Evolutionary conservation across 2,113 vertebrate genomes (phyloP), one percentile per base, ranked within the genome.

Genomic region (Paraplagusia blochii): DNA sequence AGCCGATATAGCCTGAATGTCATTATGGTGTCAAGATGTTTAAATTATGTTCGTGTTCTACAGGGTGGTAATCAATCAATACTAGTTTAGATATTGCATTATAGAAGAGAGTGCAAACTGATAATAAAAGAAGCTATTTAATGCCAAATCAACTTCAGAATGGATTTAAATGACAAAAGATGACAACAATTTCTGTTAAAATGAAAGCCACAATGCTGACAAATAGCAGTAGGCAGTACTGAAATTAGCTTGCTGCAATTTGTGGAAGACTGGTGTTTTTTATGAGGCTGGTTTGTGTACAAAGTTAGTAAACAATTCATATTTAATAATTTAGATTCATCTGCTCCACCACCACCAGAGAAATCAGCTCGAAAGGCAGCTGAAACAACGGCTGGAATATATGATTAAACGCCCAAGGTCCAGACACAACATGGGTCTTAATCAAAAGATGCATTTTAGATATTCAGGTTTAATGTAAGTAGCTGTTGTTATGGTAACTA

Each of bases 311-410:
- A 72, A 64, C 65, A 75, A 77, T 66, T 74, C 18, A 43, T 48
- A 60, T 67, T 74, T 67, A 63, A 80, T 83, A 39, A 79, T 78
- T 76, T 63, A 17, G 1, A 69, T 53, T 73, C 58, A 49, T 77
- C 57, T 48, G 9, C 61, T 46, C 36, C 58, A 53, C 58, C 65
- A 56, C 58, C 5, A 0, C 71, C 34, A 10, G 72, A 80, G 72
- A 66, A 49, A 39, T 72, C 58, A 71, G 48, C 70, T 73, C 6
- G 1, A 33, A 61, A 57, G 64, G 40, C 59, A 33, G 63, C 48
- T 57, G 44, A 5, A 59, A 63, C 58, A 19, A 51, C 39, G 66
- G 66, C 63, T 39, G 16, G 49, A 73, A 51, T 64, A 33, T 53
- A 61, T 69, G 72, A 82, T 84, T 67, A 68, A 68, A 66, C 50